phyloP scores from a whole-genome alignment of 2,888 invertebrate genomes.

The Rhaphigaster nebulosa region DNA sequence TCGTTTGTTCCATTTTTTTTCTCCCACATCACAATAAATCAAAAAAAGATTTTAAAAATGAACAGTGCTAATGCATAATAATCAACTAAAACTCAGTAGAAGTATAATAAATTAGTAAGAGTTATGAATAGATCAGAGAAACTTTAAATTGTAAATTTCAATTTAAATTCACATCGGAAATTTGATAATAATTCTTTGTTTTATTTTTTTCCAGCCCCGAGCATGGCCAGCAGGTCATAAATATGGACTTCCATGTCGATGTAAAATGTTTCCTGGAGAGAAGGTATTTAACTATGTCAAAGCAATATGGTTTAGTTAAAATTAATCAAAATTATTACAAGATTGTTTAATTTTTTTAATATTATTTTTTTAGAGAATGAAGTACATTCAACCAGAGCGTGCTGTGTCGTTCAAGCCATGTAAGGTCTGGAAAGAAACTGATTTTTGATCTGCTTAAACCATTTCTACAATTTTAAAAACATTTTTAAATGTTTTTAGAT shows the following conservation, averaged over 20 bases:
- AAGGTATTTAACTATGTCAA: constrained; percentile 54
- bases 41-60: no score
- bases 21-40: no score
- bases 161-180: no score
- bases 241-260: constrained; percentile 66
- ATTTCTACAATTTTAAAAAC: not conserved
- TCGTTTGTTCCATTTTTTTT: no score
- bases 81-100: no score
- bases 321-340: not conserved
- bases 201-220: constrained; percentile 25
- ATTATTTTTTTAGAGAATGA: constrained; percentile 62
- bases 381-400: constrained; percentile 64
- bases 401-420: constrained; percentile 64
- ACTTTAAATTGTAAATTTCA: no score
- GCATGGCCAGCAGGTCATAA: constrained; percentile 66
- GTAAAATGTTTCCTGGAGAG: constrained; percentile 62
- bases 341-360: not conserved
- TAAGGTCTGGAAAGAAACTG: constrained; percentile 39
- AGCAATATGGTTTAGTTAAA: not conserved
- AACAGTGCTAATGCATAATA: no score
- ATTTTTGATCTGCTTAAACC: no score
- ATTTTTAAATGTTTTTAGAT: constrained; percentile 53
- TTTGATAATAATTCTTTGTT: no score
- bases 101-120: no score
- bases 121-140: no score